phyloP scores from a whole-genome alignment of 2,888 invertebrate species.

The Orgyia antiqua region DNA sequence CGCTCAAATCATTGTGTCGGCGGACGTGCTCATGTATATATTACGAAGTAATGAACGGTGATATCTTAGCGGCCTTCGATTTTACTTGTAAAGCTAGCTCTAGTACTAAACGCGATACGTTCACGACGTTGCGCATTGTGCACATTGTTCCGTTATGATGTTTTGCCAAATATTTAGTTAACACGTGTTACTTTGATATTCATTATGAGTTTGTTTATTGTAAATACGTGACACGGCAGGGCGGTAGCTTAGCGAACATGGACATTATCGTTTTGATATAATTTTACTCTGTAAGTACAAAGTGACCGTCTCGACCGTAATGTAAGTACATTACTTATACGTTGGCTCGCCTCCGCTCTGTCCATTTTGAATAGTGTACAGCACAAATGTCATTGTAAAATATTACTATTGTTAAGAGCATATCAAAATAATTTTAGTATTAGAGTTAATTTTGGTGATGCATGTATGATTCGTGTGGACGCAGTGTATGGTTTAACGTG shows the following conservation, averaged over 20 bases:
- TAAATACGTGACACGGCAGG: slow-evolving; percentile 49
- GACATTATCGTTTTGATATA: slow-evolving; percentile 33
- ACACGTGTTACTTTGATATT: slow-evolving; percentile 45
- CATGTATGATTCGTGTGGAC: slow-evolving; percentile 37
- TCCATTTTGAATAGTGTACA: slow-evolving; percentile 57
- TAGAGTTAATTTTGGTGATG: slow-evolving; percentile 59
- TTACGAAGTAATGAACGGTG: slow-evolving; percentile 71
- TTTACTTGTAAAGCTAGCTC: slow-evolving; percentile 75
- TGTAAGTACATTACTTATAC: slow-evolving; percentile 34
- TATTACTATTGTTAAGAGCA: slow-evolving; percentile 65
- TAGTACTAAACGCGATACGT: slow-evolving; percentile 46
- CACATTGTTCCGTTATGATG: slow-evolving; percentile 43
- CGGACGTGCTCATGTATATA: slow-evolving; percentile 54
- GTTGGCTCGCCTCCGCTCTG: slow-evolving; percentile 33
- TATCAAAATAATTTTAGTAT: slow-evolving; percentile 72
- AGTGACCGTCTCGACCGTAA: slow-evolving; percentile 35
- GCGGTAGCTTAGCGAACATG: slow-evolving; percentile 39
- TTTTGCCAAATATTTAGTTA: slow-evolving; percentile 71
- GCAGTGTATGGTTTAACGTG: slow-evolving; percentile 22
- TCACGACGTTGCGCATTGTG: slow-evolving; percentile 40
- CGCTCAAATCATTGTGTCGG: slow-evolving; percentile 39
- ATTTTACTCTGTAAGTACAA: slow-evolving; percentile 46
- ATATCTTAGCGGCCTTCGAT: slow-evolving; percentile 78
- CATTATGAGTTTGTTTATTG: slow-evolving; percentile 51
- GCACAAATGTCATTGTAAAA: slow-evolving; percentile 74